These are phyloP conservation scores for Chalcosyrphus nemorum DNA, from an alignment of 2,888 invertebrate genomes.

Conservation along the genomic window DNA sequence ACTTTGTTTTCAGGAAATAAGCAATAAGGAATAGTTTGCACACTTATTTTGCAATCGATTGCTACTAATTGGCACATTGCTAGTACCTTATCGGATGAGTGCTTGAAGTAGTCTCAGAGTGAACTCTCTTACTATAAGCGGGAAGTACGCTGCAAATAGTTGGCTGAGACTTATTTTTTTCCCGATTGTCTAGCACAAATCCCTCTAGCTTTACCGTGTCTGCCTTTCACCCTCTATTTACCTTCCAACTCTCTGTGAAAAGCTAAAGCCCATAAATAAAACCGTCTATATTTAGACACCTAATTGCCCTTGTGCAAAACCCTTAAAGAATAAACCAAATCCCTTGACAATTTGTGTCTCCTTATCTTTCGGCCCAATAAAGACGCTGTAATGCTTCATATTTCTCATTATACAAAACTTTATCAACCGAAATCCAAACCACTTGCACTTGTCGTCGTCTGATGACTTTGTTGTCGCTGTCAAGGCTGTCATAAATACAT, in stretches of 20 bases:
- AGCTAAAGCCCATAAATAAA: too few relatives aligned
- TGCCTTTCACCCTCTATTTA: too few relatives aligned
- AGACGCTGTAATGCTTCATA: not conserved
- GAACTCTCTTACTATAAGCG: too few relatives aligned
- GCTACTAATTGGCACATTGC: not conserved
- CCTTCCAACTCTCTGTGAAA: too few relatives aligned
- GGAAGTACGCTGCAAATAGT: too few relatives aligned
- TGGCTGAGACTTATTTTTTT: too few relatives aligned
- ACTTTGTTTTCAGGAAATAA: not conserved
- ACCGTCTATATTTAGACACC: too few relatives aligned
- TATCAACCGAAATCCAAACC: not conserved
- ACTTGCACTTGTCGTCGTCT: slow-evolving; percentile 1
- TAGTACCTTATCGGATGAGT: not conserved
- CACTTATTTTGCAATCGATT: not conserved
- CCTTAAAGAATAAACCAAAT: too few relatives aligned
- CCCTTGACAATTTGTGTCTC: not conserved
- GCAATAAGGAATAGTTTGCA: not conserved
- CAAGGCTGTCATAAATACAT: not conserved
- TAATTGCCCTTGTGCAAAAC: too few relatives aligned
- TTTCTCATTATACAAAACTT: not conserved
- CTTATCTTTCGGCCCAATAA: slow-evolving; percentile 17
- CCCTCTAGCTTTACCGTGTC: too few relatives aligned
- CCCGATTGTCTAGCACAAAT: too few relatives aligned
- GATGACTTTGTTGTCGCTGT: not conserved
- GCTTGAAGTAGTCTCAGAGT: too few relatives aligned